These are phyloP conservation scores for Crotalus helleri DNA, from an alignment of 2,113 vertebrate genomes.

Conservation along the genomic window DNA sequence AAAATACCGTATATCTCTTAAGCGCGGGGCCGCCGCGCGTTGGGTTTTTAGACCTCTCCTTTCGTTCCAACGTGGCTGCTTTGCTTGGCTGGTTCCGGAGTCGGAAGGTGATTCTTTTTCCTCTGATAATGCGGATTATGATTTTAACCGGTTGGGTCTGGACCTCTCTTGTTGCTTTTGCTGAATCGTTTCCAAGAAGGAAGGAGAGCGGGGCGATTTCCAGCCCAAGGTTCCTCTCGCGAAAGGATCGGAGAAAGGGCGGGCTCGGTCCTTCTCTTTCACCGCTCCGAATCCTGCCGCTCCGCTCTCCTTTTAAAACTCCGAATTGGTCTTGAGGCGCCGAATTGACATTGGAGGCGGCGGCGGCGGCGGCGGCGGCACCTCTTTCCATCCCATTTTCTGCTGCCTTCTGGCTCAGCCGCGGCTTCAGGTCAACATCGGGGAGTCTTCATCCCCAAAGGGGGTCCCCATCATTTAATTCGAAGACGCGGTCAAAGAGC, in stretches of 20 bases:
- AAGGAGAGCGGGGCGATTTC: background rate
- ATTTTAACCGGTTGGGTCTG: slow-evolving; percentile 16
- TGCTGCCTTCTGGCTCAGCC: background rate
- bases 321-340: background rate
- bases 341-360: background rate
- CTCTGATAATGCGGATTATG: slow-evolving; percentile 12
- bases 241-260: background rate
- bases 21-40: slow-evolving; percentile 31
- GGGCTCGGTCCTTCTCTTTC: background rate
- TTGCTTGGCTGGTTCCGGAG: background rate
- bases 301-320: background rate
- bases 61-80: background rate
- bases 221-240: background rate
- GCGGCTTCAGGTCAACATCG: background rate
- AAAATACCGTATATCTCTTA: slow-evolving; percentile 16
- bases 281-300: background rate
- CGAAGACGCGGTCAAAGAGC: background rate
- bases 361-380: too few relatives aligned
- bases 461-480: background rate
- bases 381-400: background rate
- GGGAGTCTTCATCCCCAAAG: background rate
- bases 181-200: background rate
- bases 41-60: background rate
- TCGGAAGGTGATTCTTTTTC: background rate
- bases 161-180: background rate